phyloP scores from a whole-genome alignment of 2,888 invertebrate genomes.

The Nebria salina region DNA sequence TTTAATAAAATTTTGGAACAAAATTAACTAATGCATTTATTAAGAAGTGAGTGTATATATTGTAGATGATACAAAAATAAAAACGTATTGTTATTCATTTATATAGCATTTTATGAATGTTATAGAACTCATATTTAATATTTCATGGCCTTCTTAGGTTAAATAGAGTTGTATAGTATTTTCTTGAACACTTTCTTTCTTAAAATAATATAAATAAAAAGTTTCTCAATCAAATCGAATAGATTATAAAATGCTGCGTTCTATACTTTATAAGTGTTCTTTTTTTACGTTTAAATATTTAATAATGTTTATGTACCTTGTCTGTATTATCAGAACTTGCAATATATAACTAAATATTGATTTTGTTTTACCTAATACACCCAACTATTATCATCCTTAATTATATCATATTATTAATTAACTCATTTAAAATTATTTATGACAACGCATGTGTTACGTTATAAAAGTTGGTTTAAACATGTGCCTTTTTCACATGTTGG shows the following conservation, averaged over 20 bases:
- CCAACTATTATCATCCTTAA: not conserved
- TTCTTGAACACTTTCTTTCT: conserved; percentile 41
- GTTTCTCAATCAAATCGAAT: not conserved
- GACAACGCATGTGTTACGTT: too few relatives aligned
- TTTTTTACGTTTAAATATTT: conserved; percentile 46
- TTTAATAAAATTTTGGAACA: not conserved
- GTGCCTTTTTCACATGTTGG: too few relatives aligned
- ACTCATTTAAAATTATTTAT: too few relatives aligned
- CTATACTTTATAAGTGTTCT: conserved; percentile 43
- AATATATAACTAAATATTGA: conserved; percentile 44
- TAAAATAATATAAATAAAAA: conserved; percentile 7
- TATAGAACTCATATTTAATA: conserved; percentile 39
- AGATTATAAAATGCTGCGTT: conserved; percentile 19
- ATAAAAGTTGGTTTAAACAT: too few relatives aligned
- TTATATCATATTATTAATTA: too few relatives aligned
- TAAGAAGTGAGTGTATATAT: conserved; percentile 18
- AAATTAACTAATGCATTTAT: not conserved
- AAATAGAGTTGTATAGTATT: conserved; percentile 46
- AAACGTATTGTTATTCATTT: conserved; percentile 39
- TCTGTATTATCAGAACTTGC: conserved; percentile 46
- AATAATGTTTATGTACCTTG: conserved; percentile 46
- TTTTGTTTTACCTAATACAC: not conserved
- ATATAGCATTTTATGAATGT: conserved; percentile 45
- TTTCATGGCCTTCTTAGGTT: conserved; percentile 45
- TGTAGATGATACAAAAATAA: conserved; percentile 22